phyloP scores from a whole-genome alignment of 1,140 invertebrate genomes.

The Drosophila nikananu region DNA sequence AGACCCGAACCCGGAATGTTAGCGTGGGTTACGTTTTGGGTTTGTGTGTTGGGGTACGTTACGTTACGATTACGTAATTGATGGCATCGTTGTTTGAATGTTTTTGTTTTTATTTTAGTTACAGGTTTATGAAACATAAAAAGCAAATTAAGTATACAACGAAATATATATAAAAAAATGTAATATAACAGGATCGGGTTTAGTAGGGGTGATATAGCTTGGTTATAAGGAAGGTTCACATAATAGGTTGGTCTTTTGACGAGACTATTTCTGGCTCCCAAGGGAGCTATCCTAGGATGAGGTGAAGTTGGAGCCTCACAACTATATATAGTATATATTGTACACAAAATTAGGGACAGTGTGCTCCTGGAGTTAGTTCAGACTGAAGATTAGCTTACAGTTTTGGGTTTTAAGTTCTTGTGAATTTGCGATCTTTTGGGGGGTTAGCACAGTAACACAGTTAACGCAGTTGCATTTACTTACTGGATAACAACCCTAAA shows the following conservation, averaged over 20 bases:
- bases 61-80: conserved; percentile 75
- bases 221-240: conserved; percentile 23
- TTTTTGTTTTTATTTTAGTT: conserved; percentile 26
- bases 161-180: conserved; percentile 16
- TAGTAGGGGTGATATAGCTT: conserved; percentile 28
- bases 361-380: conserved; percentile 56
- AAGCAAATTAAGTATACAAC: conserved; percentile 45
- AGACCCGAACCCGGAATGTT: conserved; percentile 61
- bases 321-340: conserved; percentile 9
- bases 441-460: conserved; percentile 72
- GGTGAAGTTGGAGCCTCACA: conserved; percentile 20
- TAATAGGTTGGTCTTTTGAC: conserved; percentile 63
- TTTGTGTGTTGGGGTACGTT: conserved; percentile 63
- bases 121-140: conserved; percentile 69
- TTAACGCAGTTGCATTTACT: conserved; percentile 87
- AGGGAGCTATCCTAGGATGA: conserved; percentile 37
- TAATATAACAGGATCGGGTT: conserved; percentile 25
- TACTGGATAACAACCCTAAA: conserved; percentile 92
- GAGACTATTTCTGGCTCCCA: conserved; percentile 67
- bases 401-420: conserved; percentile 23
- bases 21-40: conserved; percentile 57
- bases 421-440: conserved; percentile 23
- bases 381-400: conserved; percentile 64
- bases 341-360: conserved; percentile 20
- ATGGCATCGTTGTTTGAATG: conserved; percentile 70